These are phyloP conservation scores for Cordilura impudica DNA, from an alignment of 2,888 invertebrate genomes.

Conservation along the genomic window DNA sequence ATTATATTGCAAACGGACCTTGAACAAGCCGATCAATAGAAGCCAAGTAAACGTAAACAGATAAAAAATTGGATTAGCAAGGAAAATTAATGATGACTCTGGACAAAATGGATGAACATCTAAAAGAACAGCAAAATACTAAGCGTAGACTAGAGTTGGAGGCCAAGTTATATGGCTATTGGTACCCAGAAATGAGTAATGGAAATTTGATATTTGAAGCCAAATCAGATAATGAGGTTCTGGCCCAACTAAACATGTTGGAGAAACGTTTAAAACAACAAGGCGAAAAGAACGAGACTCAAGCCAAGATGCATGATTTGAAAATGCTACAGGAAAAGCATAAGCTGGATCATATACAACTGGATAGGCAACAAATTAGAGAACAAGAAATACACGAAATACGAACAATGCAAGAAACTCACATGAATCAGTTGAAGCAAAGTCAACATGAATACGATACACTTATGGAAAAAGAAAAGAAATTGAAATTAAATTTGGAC, in stretches of 20 bases:
- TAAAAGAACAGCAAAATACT: slow-evolving; percentile 81
- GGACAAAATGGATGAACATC: slow-evolving; percentile 81
- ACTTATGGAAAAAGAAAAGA: slow-evolving; percentile 75
- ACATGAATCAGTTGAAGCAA: slow-evolving; percentile 72
- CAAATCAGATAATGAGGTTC: slow-evolving; percentile 80
- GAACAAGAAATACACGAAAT: slow-evolving; percentile 75
- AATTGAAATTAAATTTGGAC: slow-evolving; percentile 71
- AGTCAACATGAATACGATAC: slow-evolving; percentile 72
- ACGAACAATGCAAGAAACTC: slow-evolving; percentile 73
- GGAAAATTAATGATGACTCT: too few relatives aligned
- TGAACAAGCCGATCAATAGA: too few relatives aligned
- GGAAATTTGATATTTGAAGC: slow-evolving; percentile 82
- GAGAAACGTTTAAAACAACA: slow-evolving; percentile 79
- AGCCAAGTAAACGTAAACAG: too few relatives aligned
- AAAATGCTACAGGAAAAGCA: slow-evolving; percentile 76
- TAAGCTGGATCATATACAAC: slow-evolving; percentile 79
- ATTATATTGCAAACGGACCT: too few relatives aligned
- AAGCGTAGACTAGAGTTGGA: slow-evolving; percentile 82
- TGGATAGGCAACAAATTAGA: slow-evolving; percentile 73
- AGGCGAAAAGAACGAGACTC: slow-evolving; percentile 76
- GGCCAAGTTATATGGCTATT: slow-evolving; percentile 83
- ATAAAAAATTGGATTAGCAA: too few relatives aligned
- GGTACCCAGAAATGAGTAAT: slow-evolving; percentile 80
- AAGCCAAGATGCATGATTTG: slow-evolving; percentile 73
- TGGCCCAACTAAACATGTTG: slow-evolving; percentile 84